These are phyloP conservation scores for Dryoscopus gambensis DNA, from an alignment of 2,113 vertebrate genomes.

Conservation along the genomic window DNA sequence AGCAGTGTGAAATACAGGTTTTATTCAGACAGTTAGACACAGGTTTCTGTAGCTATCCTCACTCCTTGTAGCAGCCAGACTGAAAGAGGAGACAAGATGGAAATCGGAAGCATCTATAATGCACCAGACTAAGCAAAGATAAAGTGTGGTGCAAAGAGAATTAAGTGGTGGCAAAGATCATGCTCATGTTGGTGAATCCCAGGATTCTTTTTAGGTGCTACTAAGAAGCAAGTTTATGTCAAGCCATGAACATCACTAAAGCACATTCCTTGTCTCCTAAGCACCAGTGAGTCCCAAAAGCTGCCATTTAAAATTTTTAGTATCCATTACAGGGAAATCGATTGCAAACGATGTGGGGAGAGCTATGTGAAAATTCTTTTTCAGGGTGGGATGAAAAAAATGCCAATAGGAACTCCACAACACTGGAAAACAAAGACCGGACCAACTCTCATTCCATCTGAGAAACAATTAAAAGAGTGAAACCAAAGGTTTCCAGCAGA, in stretches of 20 bases:
- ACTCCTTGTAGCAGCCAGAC: background rate
- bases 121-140: background rate
- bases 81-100: background rate
- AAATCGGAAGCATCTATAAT: background rate
- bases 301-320: background rate
- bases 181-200: background rate
- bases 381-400: background rate
- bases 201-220: background rate
- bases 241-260: background rate
- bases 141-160: background rate
- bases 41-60: background rate
- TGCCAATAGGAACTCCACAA: background rate
- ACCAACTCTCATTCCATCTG: background rate
- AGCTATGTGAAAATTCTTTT: background rate
- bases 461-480: background rate
- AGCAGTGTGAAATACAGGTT: background rate
- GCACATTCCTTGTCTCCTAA: background rate
- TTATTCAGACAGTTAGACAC: background rate
- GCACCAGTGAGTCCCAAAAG: background rate
- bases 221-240: background rate
- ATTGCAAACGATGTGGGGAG: background rate
- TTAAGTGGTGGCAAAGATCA: background rate
- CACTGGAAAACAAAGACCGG: background rate
- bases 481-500: conserved; percentile 39
- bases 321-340: background rate